phyloP scores from a whole-genome alignment of 2,113 vertebrate species.

The Xerus inauris region DNA sequence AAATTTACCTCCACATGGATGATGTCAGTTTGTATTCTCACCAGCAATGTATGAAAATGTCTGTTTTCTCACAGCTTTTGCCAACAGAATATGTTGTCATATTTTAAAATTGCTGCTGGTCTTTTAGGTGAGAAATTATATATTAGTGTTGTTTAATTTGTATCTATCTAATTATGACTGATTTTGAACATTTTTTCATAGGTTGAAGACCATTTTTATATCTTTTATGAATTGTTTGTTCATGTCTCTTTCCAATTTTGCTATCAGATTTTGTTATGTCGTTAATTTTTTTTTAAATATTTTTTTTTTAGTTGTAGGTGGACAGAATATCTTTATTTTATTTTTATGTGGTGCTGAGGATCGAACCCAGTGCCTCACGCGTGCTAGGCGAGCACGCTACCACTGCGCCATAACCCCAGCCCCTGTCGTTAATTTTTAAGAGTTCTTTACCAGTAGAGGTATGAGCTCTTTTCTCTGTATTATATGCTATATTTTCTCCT shows the following conservation, averaged over 20 bases:
- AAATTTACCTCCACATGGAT: not conserved
- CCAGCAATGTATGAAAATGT: not conserved
- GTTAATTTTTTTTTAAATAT: constrained; percentile 13
- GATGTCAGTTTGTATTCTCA: not conserved
- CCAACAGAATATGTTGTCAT: not conserved
- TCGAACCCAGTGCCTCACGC: no score
- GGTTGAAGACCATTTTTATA: constrained; percentile 12
- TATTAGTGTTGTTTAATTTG: not conserved
- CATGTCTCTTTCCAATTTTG: not conserved
- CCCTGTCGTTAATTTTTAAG: not conserved
- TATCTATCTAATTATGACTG: constrained; percentile 38
- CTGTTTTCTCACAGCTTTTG: not conserved
- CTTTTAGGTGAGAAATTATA: not conserved
- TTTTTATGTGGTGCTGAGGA: no score
- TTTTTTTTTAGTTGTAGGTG: no score
- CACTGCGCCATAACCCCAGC: no score
- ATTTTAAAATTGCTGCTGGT: not conserved
- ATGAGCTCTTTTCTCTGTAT: not conserved
- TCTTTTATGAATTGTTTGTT: not conserved
- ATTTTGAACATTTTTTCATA: not conserved
- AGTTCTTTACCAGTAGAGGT: not conserved
- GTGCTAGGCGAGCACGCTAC: no score
- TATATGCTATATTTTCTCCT: not conserved
- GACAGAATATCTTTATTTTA: no score
- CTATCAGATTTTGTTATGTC: not conserved